Evolutionary conservation across 2,797 vertebrate genomes (phyloP).

Genomic region (Cuniculus paca): DNA sequence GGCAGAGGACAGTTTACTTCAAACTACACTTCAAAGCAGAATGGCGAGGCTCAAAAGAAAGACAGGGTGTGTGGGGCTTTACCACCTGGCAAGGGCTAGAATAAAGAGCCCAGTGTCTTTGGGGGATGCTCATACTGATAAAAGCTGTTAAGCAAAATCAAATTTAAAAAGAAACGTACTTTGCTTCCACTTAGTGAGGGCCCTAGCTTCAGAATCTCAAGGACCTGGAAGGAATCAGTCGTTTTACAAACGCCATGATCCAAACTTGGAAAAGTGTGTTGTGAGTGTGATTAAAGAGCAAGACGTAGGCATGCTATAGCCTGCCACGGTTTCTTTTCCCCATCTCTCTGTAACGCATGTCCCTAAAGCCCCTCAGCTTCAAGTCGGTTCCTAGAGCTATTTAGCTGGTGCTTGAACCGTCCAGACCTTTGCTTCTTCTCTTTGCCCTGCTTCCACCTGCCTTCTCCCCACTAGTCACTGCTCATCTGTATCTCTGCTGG

Average conservation of each 20-base stretch:
- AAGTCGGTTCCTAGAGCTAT: not conserved
- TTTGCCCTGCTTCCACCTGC: not conserved
- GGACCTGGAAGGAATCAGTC: not conserved
- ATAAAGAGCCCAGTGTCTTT: not conserved
- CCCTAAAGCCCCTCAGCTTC: not conserved
- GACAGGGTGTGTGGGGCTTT: not conserved
- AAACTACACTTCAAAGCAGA: slow-evolving; percentile 87
- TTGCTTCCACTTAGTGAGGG: not conserved
- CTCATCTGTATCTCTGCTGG: slow-evolving; percentile 15
- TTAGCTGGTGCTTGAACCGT: not conserved
- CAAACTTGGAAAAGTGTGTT: not conserved
- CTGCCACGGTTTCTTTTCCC: not conserved
- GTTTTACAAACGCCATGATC: not conserved
- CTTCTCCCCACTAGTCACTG: not conserved
- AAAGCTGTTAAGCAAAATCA: slow-evolving; percentile 75
- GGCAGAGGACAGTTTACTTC: slow-evolving; percentile 75
- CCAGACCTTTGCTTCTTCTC: not conserved
- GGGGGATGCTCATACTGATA: slow-evolving; percentile 17
- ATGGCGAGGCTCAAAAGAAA: slow-evolving; percentile 73
- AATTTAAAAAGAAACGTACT: slow-evolving; percentile 40
- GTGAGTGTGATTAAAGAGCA: not conserved
- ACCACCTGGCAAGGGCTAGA: not conserved
- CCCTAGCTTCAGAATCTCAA: not conserved
- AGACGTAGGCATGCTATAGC: not conserved
- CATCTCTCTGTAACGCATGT: not conserved